Base-by-base conservation (phyloP, 1,140 invertebrate species). In the Berghia stephanieae region DNA sequence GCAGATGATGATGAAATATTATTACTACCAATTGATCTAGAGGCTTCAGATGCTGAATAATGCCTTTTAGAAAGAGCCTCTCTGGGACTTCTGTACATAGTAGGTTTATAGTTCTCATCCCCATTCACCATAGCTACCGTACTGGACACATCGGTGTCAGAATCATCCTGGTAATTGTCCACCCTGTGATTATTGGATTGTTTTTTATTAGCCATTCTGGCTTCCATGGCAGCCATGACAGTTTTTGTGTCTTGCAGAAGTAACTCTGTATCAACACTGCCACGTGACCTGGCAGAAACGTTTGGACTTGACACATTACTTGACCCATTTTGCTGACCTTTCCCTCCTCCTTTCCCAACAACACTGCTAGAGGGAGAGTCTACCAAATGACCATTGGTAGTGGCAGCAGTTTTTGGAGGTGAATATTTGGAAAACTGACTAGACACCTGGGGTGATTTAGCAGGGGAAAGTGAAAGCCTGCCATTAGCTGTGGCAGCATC, bases 191-290 rank as follows among this genome's bases (percentile, higher is more conserved):
- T 78, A 57, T 55, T n/a, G n/a, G n/a, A n/a, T n/a, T n/a, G n/a
- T n/a, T n/a, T 75, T 72, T 57, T 80, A 75, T 52, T 77, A 36
- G 75, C 80, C 77, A 90, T 87, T 43, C 91, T 83, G 18, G 90
- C 89, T 79, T 91, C 90, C 83, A 92, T 90, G 43, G 91, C 91
- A 52, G 90, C 88, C 80, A 92, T 90, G 68, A 92, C 89, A 80
- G 88, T 87, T 82, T 91, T 90, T 49, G 92, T 92, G 69, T 91
- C 90, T 46, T 88, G 88, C 13, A 92, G 83, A 76, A 91, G 88
- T 63, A 88, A 86, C 81, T 91, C 90, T 10, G 91, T 92, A 74
- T 92, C 91, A 34, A 86, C 79, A 83, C 83, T 86, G 38, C 79
- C 82, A n/a, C 78, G 46, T 42, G 84, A 82, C 2, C 83, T 71